Percentiles rank a stretch among this genome's conserved stretches.
phyloP scores from a whole-genome alignment of 2,113 vertebrate species.

The Brachirus orientalis region DNA sequence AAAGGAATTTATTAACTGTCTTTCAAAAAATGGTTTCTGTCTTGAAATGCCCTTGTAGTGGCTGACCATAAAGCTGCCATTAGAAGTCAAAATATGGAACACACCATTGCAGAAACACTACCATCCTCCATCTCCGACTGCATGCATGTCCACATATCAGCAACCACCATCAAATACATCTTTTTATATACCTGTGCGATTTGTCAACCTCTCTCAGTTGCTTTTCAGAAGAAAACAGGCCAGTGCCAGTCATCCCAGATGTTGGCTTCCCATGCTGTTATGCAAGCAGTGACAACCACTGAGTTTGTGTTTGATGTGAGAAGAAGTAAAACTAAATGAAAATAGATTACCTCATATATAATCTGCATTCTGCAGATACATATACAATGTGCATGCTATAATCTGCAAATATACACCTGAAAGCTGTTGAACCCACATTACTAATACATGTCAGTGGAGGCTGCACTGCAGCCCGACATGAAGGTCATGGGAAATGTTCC shows the following conservation, averaged over 20 bases:
- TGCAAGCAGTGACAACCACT: conserved; percentile 47
- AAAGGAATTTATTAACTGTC: no score
- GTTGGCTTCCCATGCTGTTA: conserved; percentile 63
- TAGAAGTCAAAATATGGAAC: no score
- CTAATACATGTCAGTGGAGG: not conserved
- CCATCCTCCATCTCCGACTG: no score
- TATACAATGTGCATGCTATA: not conserved
- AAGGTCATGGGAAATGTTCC: conserved; percentile 74
- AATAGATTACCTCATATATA: not conserved
- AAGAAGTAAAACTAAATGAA: not conserved
- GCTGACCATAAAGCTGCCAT: no score
- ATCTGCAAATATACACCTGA: not conserved
- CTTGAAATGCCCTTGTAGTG: no score
- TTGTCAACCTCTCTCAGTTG: no score
- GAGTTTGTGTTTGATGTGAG: conserved; percentile 24
- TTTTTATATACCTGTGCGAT: no score
- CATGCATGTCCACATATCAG: no score
- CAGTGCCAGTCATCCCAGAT: conserved; percentile 62
- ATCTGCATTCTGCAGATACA: conserved; percentile 6
- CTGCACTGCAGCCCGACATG: not conserved
- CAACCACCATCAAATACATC: no score
- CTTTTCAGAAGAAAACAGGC: conserved; percentile 40
- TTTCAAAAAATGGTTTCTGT: no score
- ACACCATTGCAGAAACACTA: no score
- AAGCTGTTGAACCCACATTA: not conserved